Evolutionary conservation across 2,888 invertebrate genomes (phyloP), one percentile per base, ranked within the genome.

Genomic region (Horisme vitalbata): DNA sequence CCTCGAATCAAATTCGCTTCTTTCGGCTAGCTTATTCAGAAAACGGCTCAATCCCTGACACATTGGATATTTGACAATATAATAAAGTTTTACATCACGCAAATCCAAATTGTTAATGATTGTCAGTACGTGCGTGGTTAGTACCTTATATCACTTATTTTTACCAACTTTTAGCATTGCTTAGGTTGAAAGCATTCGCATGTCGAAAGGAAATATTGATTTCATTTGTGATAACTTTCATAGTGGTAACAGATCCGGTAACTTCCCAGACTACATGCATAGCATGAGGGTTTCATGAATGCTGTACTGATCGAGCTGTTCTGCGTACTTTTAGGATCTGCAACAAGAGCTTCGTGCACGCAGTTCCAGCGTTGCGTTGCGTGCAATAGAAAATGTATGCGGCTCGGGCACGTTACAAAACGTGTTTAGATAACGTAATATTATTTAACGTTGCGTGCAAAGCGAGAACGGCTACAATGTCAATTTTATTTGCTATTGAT

Each of bases 311-410:
- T n/a, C 26, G 5, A 7, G 8, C 23, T 44, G 30, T 28, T n/a
- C n/a, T n/a, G n/a, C n/a, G n/a, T n/a, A n/a, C n/a, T n/a, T n/a
- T n/a, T n/a, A n/a, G n/a, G n/a, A n/a, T n/a, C n/a, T n/a, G n/a
- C n/a, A n/a, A n/a, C n/a, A n/a, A n/a, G n/a, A n/a, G 31, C 27
- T 36, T 11, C 35, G 36, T 44, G 50, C 45, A 26, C 33, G 39
- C 47, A 56, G 45, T 58, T 46, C 32, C 44, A 58, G 47, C 57
- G 49, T 1, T 2, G 18, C 15, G 52, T n/a, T 52, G 66, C 70
- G 59, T 69, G 64, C 53, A 59, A 33, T 62, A 61, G 57, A 65
- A 63, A 64, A 65, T 63, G 31, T 59, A 66, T 64, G 60, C 60
- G 56, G 54, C 35, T 45, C 23, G 21, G 13, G 18, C 41, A 39